Evolutionary conservation across 2,797 vertebrate genomes (phyloP).

Genomic region (Falco concolor): DNA sequence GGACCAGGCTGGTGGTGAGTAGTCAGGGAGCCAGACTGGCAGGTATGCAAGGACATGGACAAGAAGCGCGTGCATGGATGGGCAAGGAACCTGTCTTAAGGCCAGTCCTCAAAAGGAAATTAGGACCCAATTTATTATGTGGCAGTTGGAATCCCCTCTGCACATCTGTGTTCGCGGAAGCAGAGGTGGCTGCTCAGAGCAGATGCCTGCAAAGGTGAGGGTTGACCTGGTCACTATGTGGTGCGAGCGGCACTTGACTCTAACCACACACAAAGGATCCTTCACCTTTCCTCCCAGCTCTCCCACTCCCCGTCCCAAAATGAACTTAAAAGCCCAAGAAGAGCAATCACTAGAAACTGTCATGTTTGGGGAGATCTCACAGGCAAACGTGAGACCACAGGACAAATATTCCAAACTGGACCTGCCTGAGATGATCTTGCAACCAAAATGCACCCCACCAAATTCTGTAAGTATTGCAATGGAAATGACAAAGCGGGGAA

Average conservation of each 20-base stretch:
- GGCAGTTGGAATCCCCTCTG: neutral
- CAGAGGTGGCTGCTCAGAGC: neutral
- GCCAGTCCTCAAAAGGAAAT: neutral
- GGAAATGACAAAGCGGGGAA: neutral
- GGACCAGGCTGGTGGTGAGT: neutral
- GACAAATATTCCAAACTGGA: constrained; percentile 33
- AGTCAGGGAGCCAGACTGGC: neutral
- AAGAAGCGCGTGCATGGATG: neutral
- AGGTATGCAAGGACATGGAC: neutral
- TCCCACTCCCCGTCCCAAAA: neutral
- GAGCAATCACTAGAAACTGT: constrained; percentile 13
- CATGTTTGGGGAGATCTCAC: constrained; percentile 22
- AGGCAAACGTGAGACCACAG: neutral
- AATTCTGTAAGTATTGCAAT: neutral
- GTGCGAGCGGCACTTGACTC: neutral
- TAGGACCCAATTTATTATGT: neutral
- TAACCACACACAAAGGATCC: neutral
- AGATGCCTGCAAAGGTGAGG: neutral
- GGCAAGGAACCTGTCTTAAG: neutral
- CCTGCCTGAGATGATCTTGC: constrained; percentile 5
- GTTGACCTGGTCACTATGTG: neutral
- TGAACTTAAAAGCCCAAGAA: neutral
- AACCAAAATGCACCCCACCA: neutral
- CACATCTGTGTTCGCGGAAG: neutral
- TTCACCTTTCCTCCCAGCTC: neutral